Evolutionary conservation across 2,888 invertebrate genomes (phyloP), one percentile per base, ranked within the genome.

Genomic region (Heliothis peltigera): DNA sequence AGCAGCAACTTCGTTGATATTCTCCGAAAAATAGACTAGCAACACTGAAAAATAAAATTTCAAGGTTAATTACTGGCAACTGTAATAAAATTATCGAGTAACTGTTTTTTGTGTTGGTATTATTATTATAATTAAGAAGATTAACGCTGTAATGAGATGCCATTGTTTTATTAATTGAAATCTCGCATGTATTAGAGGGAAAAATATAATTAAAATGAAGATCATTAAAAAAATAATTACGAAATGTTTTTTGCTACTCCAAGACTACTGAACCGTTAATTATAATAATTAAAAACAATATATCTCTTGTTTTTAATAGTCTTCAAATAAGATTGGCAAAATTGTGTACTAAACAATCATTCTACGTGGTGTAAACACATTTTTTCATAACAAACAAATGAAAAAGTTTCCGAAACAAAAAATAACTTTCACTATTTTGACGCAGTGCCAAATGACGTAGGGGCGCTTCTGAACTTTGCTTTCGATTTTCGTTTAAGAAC

Each of bases 1-100:
- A 0, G 98, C 98, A 3, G 98, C 98, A 72, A 98, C 96, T 94
- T 98, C 97, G 89, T 99, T 99, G 79, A 99, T 97, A 82, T 96
- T 97, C 92, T 98, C 98, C 21, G 98, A 98, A 87, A 98, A 98
- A 89, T 98, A 98, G 15, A 98, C 98, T 69, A 98, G 91, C 44
- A 97, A 92, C 83, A 98, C 98, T 98, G 94, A 67, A 96, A 96
- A 75, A 87, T 80, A 51, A 0, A 57, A 67, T 46, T n/a, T 47
- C 64, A 80, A 76, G 67, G 68, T 56, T 48, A 47, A 35, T 51
- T 44, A 48, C 22, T n/a, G 39, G 15, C n/a, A n/a, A 15, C 22
- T 44, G 10, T 10, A 44, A 25, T 17, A 25, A 19, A 18, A 25
- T n/a, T 15, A 4, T 17, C 19, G 42, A 4, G n/a, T n/a, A 35